Percentiles rank a stretch among this genome's conserved stretches.
These are phyloP conservation scores for Neopipo cinnamomea DNA, from an alignment of 2,113 vertebrate species.

Conservation along the genomic window DNA sequence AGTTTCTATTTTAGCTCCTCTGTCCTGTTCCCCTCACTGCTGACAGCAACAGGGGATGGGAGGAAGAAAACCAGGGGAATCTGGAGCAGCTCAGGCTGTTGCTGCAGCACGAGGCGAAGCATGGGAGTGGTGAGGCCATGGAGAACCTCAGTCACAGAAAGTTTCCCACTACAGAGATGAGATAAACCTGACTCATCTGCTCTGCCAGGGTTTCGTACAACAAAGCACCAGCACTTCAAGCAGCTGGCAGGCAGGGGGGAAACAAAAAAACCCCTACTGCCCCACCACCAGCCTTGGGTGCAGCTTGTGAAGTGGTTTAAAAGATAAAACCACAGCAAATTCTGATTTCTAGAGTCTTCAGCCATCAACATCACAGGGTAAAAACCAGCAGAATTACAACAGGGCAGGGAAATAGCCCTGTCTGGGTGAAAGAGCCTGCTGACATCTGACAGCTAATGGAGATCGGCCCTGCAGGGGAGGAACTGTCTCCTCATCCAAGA, in stretches of 20 bases:
- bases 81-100: background rate
- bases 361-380: background rate
- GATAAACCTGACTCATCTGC: background rate
- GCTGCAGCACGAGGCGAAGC: background rate
- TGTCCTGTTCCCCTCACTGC: rapidly evolving
- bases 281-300: rapidly evolving
- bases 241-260: background rate
- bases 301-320: background rate
- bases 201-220: background rate
- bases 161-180: background rate
- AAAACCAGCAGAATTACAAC: background rate
- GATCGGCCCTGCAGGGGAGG: background rate
- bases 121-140: background rate
- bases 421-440: background rate
- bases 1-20: constrained; percentile 35
- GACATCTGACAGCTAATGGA: background rate
- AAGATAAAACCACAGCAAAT: background rate
- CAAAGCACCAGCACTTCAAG: background rate
- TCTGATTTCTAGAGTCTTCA: background rate
- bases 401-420: background rate
- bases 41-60: background rate
- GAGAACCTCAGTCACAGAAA: background rate
- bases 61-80: background rate
- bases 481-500: background rate
- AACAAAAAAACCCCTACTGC: background rate